Base-by-base conservation (phyloP, 92 coral and sea anemone species). In the Bergia sp. region DNA sequence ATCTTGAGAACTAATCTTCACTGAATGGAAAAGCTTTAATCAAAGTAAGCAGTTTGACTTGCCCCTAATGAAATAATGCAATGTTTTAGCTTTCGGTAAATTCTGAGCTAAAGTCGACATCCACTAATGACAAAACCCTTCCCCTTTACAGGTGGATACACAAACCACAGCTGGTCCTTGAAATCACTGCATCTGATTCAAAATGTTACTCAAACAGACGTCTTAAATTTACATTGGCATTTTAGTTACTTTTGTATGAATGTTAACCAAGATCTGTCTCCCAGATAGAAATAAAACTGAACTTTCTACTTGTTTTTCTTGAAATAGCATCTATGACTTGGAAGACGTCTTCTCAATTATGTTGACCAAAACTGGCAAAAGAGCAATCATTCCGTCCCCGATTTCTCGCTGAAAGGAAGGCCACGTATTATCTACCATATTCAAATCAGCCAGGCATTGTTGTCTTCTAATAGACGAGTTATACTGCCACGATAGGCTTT, bases 391-490 rank as follows among this genome's bases (percentile, higher is more conserved):
- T 0, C 5, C 53, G 53, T 3, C n/a, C 29, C 29, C 29, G 69
- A 13, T 20, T 78, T 6, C 37, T 47, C 18, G 64, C 39, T 49
- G 20, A 13, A 18, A 9, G 15, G 43, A 45, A 36, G 49, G 82
- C 47, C 87, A 84, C 87, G 79, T 84, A 44, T 4, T 11, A 50
- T 21, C n/a, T 47, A 29, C 21, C 15, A 84, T 69, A 71, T 84
- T 84, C 79, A 84, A 84, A 84, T 71, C 16, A 84, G 79, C 43
- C 66, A 23, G 12, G 4, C 66, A 43, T 43, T 69, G 65, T 42
- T 13, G n/a, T 44, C 43, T 36, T 12, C 10, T 4, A 73, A 38
- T 36, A 41, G 69, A 29, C 41, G 77, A 73, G 16, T 38, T 44
- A 5, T 16, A n/a, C 37, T 16, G 37, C 72, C 61, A 49, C 43